Conservation (phyloP, 1,140 invertebrate species). For the Atta colombica region DNA sequence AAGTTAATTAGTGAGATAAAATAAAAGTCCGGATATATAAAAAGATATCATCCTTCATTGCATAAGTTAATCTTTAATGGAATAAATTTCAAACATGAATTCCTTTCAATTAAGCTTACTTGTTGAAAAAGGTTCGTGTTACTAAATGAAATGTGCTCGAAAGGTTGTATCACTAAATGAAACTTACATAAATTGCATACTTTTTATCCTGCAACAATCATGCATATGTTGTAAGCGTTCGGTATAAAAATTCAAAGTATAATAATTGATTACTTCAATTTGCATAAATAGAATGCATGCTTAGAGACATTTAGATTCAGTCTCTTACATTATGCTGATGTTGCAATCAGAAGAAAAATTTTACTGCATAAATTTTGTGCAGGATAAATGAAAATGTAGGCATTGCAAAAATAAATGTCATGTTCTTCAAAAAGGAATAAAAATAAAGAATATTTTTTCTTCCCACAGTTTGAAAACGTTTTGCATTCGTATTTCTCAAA, state of each 20-base stretch:
- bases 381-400: not conserved
- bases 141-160: not conserved
- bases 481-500: not conserved
- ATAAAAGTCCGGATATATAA: not conserved
- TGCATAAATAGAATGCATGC: not conserved
- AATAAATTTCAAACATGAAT: slow-evolving; percentile 22
- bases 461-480: not conserved
- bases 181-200: not conserved
- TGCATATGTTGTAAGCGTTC: not conserved
- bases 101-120: not conserved
- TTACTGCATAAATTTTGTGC: not conserved
- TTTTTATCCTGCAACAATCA: not conserved
- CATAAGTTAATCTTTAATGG: not conserved
- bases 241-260: slow-evolving; percentile 18
- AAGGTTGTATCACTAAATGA: slow-evolving; percentile 3
- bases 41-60: not conserved
- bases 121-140: not conserved
- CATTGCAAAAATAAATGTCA: not conserved
- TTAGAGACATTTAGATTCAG: not conserved
- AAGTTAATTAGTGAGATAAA: not conserved
- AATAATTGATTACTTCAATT: slow-evolving; percentile 12
- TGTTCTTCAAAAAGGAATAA: not conserved
- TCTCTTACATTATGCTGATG: not conserved
- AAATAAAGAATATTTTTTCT: slow-evolving; percentile 1
- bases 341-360: not conserved